Base-by-base conservation (phyloP, 2,888 invertebrate species). In the Caprella mutica region DNA sequence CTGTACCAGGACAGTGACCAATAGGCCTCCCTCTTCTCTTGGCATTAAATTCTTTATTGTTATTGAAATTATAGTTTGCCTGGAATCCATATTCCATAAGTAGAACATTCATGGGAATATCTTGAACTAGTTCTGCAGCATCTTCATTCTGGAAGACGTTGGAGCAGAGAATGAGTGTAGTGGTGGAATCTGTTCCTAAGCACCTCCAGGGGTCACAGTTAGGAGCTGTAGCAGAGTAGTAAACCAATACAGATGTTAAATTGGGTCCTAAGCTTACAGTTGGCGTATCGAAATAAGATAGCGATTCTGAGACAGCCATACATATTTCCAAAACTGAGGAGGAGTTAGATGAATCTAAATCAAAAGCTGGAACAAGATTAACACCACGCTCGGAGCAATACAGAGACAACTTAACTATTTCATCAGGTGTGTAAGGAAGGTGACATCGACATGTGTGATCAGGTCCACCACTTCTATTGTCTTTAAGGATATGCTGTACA, bases 21-120 rank as follows among this genome's bases (percentile, higher is more conserved):
- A 78, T 75, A 64, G 76, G 73, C 38, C 73, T 73, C 17, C 76
- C 76, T 29, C 72, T 73, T 55, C 73, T 68, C 65, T 73, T 71
- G 56, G 76, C 73, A 8, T 75, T 71, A n/a, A n/a, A n/a, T 66
- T 76, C 74, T 26, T 77, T 76, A 70, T 75, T 74, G 55, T 73
- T 72, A 3, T 75, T 73, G 69, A 77, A 78, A 67, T 78, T 76
- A 65, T 77, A 77, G 67, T 77, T 76, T 2, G 77, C 77, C 77
- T 78, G 77, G 68, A 79, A 78, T 39, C 79, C 79, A 69, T 79
- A 80, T 68, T 80, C 78, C 33, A 77, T 75, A 40, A 80, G 72
- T 61, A 79, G 72, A 40, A 78, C 72, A 66, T 78, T 76, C 19
- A 74, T 73, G n/a, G 79, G 79, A 54, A 79, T 65, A 30, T 60